phyloP scores from a whole-genome alignment of 2,797 vertebrate species.

The Gymnothorax reevesii region DNA sequence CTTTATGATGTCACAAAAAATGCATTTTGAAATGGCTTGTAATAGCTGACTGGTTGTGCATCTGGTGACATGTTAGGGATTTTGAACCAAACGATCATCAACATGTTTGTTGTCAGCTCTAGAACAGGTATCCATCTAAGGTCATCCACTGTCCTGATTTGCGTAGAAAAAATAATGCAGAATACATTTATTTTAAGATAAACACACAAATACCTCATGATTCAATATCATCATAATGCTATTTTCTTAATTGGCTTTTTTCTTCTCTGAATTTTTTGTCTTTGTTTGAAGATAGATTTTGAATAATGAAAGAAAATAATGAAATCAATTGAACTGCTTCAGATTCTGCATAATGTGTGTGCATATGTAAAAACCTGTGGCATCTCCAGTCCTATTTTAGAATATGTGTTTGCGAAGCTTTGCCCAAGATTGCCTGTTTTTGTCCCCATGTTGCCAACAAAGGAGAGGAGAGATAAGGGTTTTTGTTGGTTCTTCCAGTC shows the following conservation, averaged over 20 bases:
- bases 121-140: not conserved
- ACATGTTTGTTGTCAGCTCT: constrained; percentile 6
- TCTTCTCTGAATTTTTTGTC: not conserved
- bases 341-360: no score
- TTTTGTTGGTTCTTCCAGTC: not conserved
- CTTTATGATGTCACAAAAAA: no score
- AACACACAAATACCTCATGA: not conserved
- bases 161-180: not conserved
- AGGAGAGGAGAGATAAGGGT: not conserved
- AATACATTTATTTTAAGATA: not conserved
- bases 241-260: not conserved
- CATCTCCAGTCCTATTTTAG: no score
- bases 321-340: no score
- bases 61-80: no score
- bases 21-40: no score
- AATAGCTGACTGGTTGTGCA: no score
- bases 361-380: no score
- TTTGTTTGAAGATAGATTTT: not conserved
- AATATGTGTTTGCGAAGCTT: not conserved
- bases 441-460: not conserved
- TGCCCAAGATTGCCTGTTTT: not conserved
- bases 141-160: not conserved
- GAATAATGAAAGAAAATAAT: no score
- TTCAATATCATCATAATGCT: not conserved
- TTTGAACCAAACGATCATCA: not conserved